These are phyloP conservation scores for Ericerus pela DNA, from an alignment of 1,140 invertebrate genomes.

Conservation along the genomic window DNA sequence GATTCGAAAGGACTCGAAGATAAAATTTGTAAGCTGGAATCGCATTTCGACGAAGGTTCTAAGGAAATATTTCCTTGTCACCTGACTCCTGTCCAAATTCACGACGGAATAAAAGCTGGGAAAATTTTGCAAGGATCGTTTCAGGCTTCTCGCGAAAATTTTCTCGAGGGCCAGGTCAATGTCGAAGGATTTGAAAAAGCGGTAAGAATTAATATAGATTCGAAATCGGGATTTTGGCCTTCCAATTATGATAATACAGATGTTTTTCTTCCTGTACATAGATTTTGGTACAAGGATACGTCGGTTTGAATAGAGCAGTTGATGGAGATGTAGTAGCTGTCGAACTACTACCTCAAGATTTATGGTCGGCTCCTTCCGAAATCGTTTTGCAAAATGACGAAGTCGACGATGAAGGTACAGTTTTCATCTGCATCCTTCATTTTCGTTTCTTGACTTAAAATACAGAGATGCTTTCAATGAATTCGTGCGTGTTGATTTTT, in stretches of 20 bases:
- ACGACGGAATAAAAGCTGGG: conserved; percentile 64
- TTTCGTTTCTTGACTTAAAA: too few species aligned
- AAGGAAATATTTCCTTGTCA: conserved; percentile 73
- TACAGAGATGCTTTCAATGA: not conserved
- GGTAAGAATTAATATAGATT: conserved; percentile 35
- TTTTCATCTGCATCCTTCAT: too few species aligned
- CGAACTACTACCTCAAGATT: conserved; percentile 70
- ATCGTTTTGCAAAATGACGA: conserved; percentile 72
- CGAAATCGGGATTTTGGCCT: not conserved
- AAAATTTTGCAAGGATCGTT: conserved; percentile 70
- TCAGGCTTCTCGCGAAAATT: conserved; percentile 76
- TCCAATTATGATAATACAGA: not conserved
- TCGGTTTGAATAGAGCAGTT: conserved; percentile 82
- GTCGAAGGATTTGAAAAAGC: conserved; percentile 59
- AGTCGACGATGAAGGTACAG: conserved; percentile 40
- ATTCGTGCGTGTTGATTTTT: too few species aligned
- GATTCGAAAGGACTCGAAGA: conserved; percentile 53
- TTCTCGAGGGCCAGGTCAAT: conserved; percentile 80
- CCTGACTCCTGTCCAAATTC: conserved; percentile 54
- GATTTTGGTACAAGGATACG: conserved; percentile 78
- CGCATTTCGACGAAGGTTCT: conserved; percentile 41
- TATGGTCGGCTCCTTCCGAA: conserved; percentile 74
- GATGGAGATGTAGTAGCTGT: conserved; percentile 91
- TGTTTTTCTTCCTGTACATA: conserved; percentile 28
- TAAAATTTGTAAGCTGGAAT: conserved; percentile 55